Percentiles rank a stretch among this genome's conserved stretches.
Conservation (phyloP, 2,888 invertebrate genomes). For the Polymixis lichenea region DNA sequence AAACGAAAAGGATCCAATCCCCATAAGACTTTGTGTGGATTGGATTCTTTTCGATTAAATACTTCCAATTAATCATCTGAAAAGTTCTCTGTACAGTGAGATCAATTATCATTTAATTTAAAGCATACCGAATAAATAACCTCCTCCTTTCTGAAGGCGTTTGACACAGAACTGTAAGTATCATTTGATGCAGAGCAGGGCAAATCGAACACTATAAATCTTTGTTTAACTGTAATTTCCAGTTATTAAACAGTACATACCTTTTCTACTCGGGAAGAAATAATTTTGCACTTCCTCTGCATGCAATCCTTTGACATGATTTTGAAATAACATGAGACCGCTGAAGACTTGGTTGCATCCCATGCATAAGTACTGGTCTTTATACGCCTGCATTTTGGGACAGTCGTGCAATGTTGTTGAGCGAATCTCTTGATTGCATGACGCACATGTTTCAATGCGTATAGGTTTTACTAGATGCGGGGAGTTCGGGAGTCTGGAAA, state of each 20-base stretch:
- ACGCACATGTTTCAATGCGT: constrained; percentile 70
- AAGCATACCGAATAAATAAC: too few species aligned
- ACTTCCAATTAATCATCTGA: too few species aligned
- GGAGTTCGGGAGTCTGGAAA: constrained; percentile 72
- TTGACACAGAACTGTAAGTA: too few species aligned
- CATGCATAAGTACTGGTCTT: constrained; percentile 67
- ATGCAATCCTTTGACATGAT: constrained; percentile 76
- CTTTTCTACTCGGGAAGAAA: constrained; percentile 72
- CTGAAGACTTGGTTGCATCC: constrained; percentile 74
- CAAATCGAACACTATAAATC: too few species aligned
- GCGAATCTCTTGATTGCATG: constrained; percentile 65
- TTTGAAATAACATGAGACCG: constrained; percentile 71
- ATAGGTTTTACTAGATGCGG: constrained; percentile 73
- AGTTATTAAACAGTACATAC: constrained; percentile 33
- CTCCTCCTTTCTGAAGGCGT: too few species aligned
- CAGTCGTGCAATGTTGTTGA: constrained; percentile 40
- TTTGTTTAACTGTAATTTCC: background rate
- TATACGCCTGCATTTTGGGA: constrained; percentile 14
- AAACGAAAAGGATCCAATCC: too few species aligned
- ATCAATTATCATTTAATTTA: too few species aligned
- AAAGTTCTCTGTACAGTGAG: too few species aligned
- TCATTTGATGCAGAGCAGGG: too few species aligned
- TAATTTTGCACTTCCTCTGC: constrained; percentile 71
- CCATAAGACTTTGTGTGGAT: too few species aligned
- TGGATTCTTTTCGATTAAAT: too few species aligned